Base-by-base conservation (phyloP, 2,797 vertebrate genomes). In the Arnoldichthys spilopterus region DNA sequence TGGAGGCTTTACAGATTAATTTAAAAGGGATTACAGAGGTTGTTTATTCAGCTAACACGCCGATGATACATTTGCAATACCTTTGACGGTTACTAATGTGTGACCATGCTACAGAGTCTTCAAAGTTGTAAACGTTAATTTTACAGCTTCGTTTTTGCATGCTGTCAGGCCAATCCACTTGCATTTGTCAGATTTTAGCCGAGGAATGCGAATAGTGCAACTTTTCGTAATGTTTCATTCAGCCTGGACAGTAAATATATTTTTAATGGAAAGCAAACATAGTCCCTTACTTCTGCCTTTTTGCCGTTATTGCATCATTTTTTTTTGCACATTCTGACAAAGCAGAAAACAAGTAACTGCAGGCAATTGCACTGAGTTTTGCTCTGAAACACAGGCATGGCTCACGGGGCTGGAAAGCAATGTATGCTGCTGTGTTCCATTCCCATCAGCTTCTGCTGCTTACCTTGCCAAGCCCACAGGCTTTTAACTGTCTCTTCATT, bases 21-120 rank as follows among this genome's bases (percentile, higher is more conserved):
- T 80, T 54, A 47, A 63, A 74, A 32, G 75, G 66, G 66, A 80
- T 75, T 75, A 76, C 58, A 16, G 47, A 54, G 30, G 28, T 58
- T 75, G 56, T 80, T 80, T 80, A 56, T 80, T 49, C n/a, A 54
- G 12, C 72, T 80, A 66, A 3, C 79, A 77, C 77, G 78, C 82
- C 75, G 72, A 64, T 40, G 12, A 54, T 54, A 16, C 47, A 53
- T n/a, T n/a, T 34, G 9, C 15, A 53, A 70, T 70, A 28, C 26
- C 26, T 68, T 9, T 66, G 62, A 32, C 45, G 34, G 34, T 70
- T 70, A 22, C 18, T 70, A 32, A 53, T n/a, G 28, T 7, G 5
- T 56, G 20, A 1, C 49, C 22, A 6, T 37, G 7, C n/a, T 80
- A 64, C 74, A 67, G 16, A 74, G 58, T 56, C 79, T 78, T 81